Evolutionary conservation across 53 echinoderm and acorn worm species (phyloP), one percentile per base, ranked within the genome.

Genomic region (Echinarachnius parma): DNA sequence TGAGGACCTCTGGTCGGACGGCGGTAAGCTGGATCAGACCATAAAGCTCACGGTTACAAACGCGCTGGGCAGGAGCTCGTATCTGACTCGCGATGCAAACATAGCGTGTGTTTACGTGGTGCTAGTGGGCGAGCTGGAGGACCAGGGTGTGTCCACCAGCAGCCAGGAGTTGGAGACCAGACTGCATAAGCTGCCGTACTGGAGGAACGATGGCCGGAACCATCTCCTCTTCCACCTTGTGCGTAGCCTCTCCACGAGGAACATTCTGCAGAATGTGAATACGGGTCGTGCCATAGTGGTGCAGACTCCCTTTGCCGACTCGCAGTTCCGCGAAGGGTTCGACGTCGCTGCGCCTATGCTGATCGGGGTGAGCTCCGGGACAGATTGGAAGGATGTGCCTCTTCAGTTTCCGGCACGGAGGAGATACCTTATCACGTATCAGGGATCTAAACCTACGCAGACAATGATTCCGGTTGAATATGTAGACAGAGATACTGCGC

Each of bases 191-290:
- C 77, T 98, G 61, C 85, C 88, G 70, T 75, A 75, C 48, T 98
- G 98, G 98, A 81, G 82, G 46, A 83, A 88, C 7, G 98, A 98
- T 62, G 98, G 98, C 14, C 66, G 98, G 29, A 98, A 98, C 61
- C 98, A 98, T 65, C 70, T 98, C 31, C 55, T 98, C 21, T 64
- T 98, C 0, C 85, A 88, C 61, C 70, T 98, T 33, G 85, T 84
- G 4, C 75, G 84, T 23, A 85, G 86, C 31, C 70, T 72, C 25
- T 77, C 78, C 19, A 67, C 82, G 14, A 64, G 67, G 30, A 87
- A 98, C 68, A 78, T 85, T 27, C 75, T 98, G 49, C 71, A 80
- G 33, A 76, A 87, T 64, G 85, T 84, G 39, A 91, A 98, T 65
- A 92, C 91, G 28, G 98, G 92, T 54, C 82, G 98, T 45, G 98